Base-by-base conservation (phyloP, 2,888 invertebrate genomes). In the Eupithecia subumbrata region DNA sequence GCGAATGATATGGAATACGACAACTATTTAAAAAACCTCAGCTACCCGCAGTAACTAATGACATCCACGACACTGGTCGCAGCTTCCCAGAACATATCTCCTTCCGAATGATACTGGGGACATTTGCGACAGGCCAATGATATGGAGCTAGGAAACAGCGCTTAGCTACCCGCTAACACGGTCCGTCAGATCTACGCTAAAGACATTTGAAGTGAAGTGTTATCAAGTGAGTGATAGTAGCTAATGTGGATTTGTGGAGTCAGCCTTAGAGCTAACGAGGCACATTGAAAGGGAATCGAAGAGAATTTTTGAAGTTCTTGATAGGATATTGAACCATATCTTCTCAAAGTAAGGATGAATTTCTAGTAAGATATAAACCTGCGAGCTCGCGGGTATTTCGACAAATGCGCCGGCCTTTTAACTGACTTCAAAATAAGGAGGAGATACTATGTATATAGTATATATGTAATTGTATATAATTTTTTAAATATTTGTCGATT, bases 11-110 rank as follows among this genome's bases (percentile, higher is more conserved):
- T 37, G 37, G 37, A 37, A 37, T 37, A 37, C 37, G 37, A 7
- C 37, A 37, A 37, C 37, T 37, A 5, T 7, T 37, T 37, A 37
- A 37, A 37, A 37, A 37, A 37, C 37, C 37, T 37, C 37, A n/a
- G 18, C 9, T 52, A 52, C 52, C 52, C 52, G n/a, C 9, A 52
- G 9, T 52, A 45, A 14, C 43, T 0, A 98, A 98, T 87, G 98
- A 98, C 88, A 96, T 99, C 80, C 98, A 98, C 89, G 98, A 98
- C 86, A 97, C 98, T 99, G 18, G 96, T 97, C 5, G 97, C 97
- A 71, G 98, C 98, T 4, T 98, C 98, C 0, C 98, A 97, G 86
- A 96, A 96, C 83, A 96, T 97, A 81, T 95, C 96, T 2, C 96
- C 96, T 1, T 96, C 96, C 0, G 97, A 97, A 89, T 96, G 92